Evolutionary conservation across 53 echinoderm and acorn worm species (phyloP).

Genomic region (Henricia sp.): DNA sequence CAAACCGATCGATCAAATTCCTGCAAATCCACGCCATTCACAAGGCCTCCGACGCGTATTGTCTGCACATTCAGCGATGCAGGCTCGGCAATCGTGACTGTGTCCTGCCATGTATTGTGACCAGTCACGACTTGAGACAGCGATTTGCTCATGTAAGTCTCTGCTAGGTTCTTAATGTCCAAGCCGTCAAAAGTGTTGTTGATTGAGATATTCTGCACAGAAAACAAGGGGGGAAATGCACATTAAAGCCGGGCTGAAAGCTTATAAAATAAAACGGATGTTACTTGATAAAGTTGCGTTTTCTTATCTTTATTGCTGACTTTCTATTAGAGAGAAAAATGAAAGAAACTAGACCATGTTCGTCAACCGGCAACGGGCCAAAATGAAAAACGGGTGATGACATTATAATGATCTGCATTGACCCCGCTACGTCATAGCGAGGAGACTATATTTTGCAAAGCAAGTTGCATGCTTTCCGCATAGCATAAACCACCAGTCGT

Average conservation of each 20-base stretch:
- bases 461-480: too few species aligned
- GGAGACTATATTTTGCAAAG: too few species aligned
- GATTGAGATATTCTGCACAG: slow-evolving; percentile 64
- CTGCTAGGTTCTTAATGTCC: slow-evolving; percentile 61
- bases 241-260: not conserved
- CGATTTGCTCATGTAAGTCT: slow-evolving; percentile 77
- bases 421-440: too few species aligned
- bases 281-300: too few species aligned
- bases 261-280: too few species aligned
- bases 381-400: too few species aligned
- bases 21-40: slow-evolving; percentile 68
- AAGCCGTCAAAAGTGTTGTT: slow-evolving; percentile 74
- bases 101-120: slow-evolving; percentile 60
- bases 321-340: not conserved
- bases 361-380: too few species aligned
- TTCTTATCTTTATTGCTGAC: too few species aligned
- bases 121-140: slow-evolving; percentile 73
- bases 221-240: not conserved
- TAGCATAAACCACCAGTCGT: too few species aligned
- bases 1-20: slow-evolving; percentile 51
- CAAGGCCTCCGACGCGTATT: slow-evolving; percentile 46
- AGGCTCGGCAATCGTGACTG: slow-evolving; percentile 41
- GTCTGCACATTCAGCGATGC: slow-evolving; percentile 42
- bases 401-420: too few species aligned
- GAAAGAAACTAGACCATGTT: too few species aligned